Conservation (phyloP, 2,113 vertebrate species). For the Emydura subglobosa region DNA sequence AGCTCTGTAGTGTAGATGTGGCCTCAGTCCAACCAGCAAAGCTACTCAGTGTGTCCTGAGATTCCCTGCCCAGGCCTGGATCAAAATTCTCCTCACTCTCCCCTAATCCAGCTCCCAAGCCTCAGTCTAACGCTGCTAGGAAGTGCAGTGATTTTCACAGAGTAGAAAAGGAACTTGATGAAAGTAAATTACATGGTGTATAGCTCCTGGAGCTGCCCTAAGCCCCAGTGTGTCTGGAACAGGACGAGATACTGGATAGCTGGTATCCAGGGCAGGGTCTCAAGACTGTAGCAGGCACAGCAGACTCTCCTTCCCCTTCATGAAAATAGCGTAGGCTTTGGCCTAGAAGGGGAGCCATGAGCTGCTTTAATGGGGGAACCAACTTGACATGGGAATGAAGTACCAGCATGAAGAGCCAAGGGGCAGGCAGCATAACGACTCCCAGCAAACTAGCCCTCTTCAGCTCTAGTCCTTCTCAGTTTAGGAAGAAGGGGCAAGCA, state of each 20-base stretch:
- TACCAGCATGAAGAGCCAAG: neutral
- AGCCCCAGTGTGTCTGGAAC: neutral
- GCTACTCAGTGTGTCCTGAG: too few species aligned
- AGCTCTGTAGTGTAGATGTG: too few species aligned
- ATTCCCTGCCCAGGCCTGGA: too few species aligned
- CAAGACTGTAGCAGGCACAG: too few species aligned
- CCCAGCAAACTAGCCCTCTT: neutral
- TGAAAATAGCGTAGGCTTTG: neutral
- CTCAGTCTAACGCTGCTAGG: neutral
- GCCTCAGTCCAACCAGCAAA: too few species aligned
- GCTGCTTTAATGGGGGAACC: neutral
- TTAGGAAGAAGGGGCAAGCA: neutral
- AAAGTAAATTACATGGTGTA: neutral
- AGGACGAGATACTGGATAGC: too few species aligned
- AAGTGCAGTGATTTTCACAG: neutral
- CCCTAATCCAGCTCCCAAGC: neutral
- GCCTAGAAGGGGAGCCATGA: neutral
- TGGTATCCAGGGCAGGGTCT: neutral
- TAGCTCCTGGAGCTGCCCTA: neutral
- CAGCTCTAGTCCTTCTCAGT: neutral
- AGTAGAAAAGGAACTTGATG: neutral
- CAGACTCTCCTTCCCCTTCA: neutral
- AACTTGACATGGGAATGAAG: neutral
- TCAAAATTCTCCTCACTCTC: too few species aligned
- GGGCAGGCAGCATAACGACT: neutral